These are phyloP conservation scores for Euleptes europaea DNA, from an alignment of 2,113 vertebrate species.

Conservation along the genomic window DNA sequence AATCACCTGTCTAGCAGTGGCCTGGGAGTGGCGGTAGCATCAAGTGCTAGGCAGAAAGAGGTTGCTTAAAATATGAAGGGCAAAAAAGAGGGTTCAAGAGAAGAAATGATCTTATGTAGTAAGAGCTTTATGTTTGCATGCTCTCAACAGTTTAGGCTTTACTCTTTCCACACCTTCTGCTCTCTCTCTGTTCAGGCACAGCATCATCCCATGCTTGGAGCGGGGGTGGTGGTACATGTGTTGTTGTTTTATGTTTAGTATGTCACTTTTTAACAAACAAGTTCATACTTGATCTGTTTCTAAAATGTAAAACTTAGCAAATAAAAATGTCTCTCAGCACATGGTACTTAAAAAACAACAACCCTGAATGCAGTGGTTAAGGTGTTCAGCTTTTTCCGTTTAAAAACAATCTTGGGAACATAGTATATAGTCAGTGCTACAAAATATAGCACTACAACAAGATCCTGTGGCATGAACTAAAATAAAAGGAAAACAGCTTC, in stretches of 20 bases:
- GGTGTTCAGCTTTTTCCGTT: slow-evolving; percentile 14
- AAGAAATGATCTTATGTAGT: background rate
- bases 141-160: background rate
- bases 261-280: slow-evolving; percentile 49
- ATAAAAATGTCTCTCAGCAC: slow-evolving; percentile 39
- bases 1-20: background rate
- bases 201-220: background rate
- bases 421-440: slow-evolving; percentile 24
- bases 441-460: slow-evolving; percentile 34
- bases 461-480: background rate
- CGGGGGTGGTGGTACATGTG: slow-evolving; percentile 20
- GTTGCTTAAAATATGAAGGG: background rate
- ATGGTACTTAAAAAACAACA: slow-evolving; percentile 45
- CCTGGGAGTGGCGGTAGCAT: background rate
- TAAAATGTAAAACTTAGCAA: slow-evolving; percentile 33
- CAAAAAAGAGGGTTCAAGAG: background rate
- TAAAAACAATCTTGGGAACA: slow-evolving; percentile 40
- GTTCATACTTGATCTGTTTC: slow-evolving; percentile 27
- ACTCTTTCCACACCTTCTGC: background rate
- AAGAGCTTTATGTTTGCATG: background rate
- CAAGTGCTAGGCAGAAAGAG: background rate
- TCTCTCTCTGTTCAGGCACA: background rate
- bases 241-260: slow-evolving; percentile 48
- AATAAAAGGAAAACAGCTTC: background rate
- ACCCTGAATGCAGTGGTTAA: background rate